Conservation (phyloP, 2,888 invertebrate species). For the Caenorhabditis sinica region DNA sequence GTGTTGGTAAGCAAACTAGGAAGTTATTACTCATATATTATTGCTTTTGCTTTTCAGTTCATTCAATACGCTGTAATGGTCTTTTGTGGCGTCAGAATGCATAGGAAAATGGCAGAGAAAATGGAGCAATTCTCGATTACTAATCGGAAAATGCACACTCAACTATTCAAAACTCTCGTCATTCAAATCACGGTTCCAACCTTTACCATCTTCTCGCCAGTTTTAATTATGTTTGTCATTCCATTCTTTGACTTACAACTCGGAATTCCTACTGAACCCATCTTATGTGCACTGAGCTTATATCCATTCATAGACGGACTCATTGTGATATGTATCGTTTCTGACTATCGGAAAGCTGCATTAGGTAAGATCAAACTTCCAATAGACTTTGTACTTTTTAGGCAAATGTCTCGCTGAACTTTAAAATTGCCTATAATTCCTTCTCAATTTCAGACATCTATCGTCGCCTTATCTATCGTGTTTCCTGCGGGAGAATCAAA, state of each 20-base stretch:
- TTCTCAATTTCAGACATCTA: slow-evolving; percentile 34
- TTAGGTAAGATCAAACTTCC: slow-evolving; percentile 19
- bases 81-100: slow-evolving; percentile 58
- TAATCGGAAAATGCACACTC: slow-evolving; percentile 52
- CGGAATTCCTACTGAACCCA: slow-evolving; percentile 43
- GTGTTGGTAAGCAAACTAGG: slow-evolving; percentile 35
- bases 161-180: slow-evolving; percentile 63
- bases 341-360: slow-evolving; percentile 54
- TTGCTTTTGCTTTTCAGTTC: slow-evolving; percentile 13
- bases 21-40: not conserved
- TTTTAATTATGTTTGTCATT: slow-evolving; percentile 49
- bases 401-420: too few relatives aligned
- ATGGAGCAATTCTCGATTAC: slow-evolving; percentile 55
- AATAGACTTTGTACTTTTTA: not conserved
- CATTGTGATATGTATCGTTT: slow-evolving; percentile 55
- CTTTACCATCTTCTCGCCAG: slow-evolving; percentile 52
- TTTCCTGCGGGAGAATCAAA: slow-evolving; percentile 24
- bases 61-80: slow-evolving; percentile 61
- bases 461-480: slow-evolving; percentile 1
- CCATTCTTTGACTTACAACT: slow-evolving; percentile 55
- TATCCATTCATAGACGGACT: slow-evolving; percentile 61
- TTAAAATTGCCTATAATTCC: not conserved
- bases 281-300: slow-evolving; percentile 48
- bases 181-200: slow-evolving; percentile 55
- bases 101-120: slow-evolving; percentile 60